Conservation (phyloP, 2,888 invertebrate species). For the Phyllotreta cruciferae region DNA sequence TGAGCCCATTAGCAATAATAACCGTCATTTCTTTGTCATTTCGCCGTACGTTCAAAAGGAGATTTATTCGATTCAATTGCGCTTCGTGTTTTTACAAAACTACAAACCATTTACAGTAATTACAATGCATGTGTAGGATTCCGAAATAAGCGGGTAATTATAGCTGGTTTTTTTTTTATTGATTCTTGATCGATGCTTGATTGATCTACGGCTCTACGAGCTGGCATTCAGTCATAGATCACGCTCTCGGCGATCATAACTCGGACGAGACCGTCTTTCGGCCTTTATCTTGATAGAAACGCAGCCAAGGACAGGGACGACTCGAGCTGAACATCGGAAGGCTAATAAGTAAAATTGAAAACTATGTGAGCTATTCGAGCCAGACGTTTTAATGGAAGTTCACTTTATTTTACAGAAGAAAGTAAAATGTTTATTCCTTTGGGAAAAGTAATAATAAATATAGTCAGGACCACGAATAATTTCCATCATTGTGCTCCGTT, state of each 20-base stretch:
- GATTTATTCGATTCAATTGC: constrained; percentile 55
- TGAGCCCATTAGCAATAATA: constrained; percentile 50
- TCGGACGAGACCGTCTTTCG: constrained; percentile 32
- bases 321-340: constrained; percentile 29
- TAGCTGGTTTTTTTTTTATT: constrained; percentile 56
- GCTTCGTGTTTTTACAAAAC: constrained; percentile 48
- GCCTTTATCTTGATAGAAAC: constrained; percentile 25
- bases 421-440: too few species aligned
- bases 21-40: constrained; percentile 48
- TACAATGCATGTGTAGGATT: constrained; percentile 60
- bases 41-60: constrained; percentile 49
- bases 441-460: too few species aligned
- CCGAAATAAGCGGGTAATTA: constrained; percentile 58
- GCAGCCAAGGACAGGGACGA: constrained; percentile 20
- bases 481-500: too few species aligned
- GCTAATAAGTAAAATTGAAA: too few species aligned
- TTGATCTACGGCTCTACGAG: constrained; percentile 59
- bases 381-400: too few species aligned
- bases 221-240: constrained; percentile 58
- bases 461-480: too few species aligned
- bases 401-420: too few species aligned
- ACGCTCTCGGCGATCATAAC: constrained; percentile 50
- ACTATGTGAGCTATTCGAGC: too few species aligned
- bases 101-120: constrained; percentile 57
- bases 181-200: constrained; percentile 58